These are phyloP conservation scores for Salvelinus sp. DNA, from an alignment of 2,113 vertebrate species.

Conservation along the genomic window DNA sequence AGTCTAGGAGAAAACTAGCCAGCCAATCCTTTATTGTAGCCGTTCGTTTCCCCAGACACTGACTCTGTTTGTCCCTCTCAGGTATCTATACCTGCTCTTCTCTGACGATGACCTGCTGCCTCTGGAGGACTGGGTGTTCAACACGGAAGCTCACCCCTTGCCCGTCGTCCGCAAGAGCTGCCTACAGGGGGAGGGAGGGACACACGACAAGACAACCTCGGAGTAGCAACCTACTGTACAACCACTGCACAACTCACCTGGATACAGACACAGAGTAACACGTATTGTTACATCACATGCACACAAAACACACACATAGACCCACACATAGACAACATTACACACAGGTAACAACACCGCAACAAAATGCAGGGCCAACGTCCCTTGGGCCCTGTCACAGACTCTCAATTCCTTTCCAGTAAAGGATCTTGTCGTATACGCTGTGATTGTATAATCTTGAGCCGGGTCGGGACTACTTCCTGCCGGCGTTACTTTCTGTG, in stretches of 20 bases:
- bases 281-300: not conserved
- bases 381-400: constrained; percentile 46
- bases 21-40: not conserved
- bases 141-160: constrained; percentile 96
- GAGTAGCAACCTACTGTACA: constrained; percentile 41
- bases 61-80: constrained; percentile 50
- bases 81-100: constrained; percentile 98
- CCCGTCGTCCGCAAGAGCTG: constrained; percentile 82
- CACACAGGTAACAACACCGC: constrained; percentile 38
- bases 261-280: constrained; percentile 24
- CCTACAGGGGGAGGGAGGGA: constrained; percentile 44
- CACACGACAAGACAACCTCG: constrained; percentile 57
- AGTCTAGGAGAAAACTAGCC: not conserved
- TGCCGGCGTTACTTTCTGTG: constrained; percentile 71
- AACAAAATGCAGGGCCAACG: constrained; percentile 48
- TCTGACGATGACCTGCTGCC: constrained; percentile 93
- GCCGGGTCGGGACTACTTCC: constrained; percentile 73
- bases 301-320: not conserved
- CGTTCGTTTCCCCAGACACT: not conserved
- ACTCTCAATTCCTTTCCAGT: constrained; percentile 73
- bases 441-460: constrained; percentile 79
- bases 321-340: constrained; percentile 10
- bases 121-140: constrained; percentile 97
- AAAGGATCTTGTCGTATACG: constrained; percentile 75
- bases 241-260: constrained; percentile 1